These are phyloP conservation scores for Forbesichthys papilliferus DNA, from an alignment of 2,113 vertebrate genomes.

Conservation along the genomic window DNA sequence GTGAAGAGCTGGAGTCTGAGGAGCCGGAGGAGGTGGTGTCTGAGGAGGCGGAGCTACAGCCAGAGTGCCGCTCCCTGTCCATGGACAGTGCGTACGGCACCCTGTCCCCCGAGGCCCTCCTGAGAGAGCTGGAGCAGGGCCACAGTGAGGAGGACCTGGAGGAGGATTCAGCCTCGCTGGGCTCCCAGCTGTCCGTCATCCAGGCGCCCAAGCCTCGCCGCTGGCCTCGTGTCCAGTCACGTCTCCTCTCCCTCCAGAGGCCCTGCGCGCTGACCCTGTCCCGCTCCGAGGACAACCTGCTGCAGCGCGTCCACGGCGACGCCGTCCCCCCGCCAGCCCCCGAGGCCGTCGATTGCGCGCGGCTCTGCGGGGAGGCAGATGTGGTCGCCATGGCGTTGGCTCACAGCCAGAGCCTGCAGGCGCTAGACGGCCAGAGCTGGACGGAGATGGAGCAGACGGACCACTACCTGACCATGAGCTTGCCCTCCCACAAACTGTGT, in stretches of 20 bases:
- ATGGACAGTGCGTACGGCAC: conserved; percentile 95
- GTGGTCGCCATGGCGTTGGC: conserved; percentile 18
- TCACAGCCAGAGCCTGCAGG: conserved; percentile 83
- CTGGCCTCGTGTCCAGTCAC: conserved; percentile 78
- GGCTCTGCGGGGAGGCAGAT: background rate
- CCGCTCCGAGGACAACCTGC: conserved; percentile 89
- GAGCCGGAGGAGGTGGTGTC: conserved; percentile 35
- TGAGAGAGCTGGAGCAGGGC: conserved; percentile 54
- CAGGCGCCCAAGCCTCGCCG: conserved; percentile 78
- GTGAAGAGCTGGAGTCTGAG: conserved; percentile 21
- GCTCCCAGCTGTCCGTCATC: conserved; percentile 57
- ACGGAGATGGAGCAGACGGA: conserved; percentile 24
- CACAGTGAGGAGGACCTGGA: conserved; percentile 55
- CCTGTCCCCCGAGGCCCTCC: conserved; percentile 84
- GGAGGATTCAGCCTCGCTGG: conserved; percentile 37
- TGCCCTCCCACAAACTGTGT: conserved; percentile 48
- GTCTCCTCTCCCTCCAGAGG: conserved; percentile 60
- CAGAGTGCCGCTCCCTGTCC: conserved; percentile 82
- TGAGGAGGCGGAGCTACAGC: conserved; percentile 46
- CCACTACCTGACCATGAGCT: conserved; percentile 24
- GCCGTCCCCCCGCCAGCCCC: background rate
- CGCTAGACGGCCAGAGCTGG: conserved; percentile 64
- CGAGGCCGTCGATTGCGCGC: background rate
- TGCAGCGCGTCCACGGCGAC: conserved; percentile 70
- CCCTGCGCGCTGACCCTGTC: conserved; percentile 66